Conservation (phyloP, 2,888 invertebrate species). For the Syritta pipiens region DNA sequence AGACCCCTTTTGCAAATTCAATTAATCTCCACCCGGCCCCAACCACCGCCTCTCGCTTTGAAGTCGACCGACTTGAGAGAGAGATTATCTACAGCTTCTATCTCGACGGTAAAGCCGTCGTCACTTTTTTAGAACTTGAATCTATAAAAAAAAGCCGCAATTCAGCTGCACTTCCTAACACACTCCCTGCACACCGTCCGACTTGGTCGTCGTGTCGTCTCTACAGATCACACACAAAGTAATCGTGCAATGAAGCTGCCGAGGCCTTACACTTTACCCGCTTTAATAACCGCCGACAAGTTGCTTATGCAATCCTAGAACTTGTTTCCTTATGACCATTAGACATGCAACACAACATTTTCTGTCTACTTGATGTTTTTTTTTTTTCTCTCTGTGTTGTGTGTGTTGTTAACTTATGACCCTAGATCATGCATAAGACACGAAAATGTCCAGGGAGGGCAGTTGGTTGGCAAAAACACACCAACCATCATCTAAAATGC, state of each 20-base stretch:
- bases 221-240: conserved; percentile 20
- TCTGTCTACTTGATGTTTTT: not conserved
- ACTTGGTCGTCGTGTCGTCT: too few species aligned
- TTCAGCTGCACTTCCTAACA: conserved; percentile 32
- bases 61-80: conserved; percentile 29
- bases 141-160: conserved; percentile 28
- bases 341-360: conserved; percentile 60
- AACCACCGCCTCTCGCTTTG: conserved; percentile 19
- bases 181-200: conserved; percentile 8
- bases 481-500: conserved; percentile 1
- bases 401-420: conserved; percentile 68
- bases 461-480: conserved; percentile 1
- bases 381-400: conserved; percentile 9
- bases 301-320: conserved; percentile 68
- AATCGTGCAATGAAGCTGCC: not conserved
- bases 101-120: not conserved
- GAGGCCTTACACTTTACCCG: conserved; percentile 5
- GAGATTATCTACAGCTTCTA: conserved; percentile 2
- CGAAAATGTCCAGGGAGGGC: not conserved
- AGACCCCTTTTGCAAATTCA: conserved; percentile 23
- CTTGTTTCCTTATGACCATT: conserved; percentile 68
- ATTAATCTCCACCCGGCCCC: too few species aligned
- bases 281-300: conserved; percentile 62
- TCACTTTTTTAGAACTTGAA: conserved; percentile 42
- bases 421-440: conserved; percentile 61